Evolutionary conservation across 1,140 invertebrate genomes (phyloP).

Genomic region (Harlomillsia oculata): DNA sequence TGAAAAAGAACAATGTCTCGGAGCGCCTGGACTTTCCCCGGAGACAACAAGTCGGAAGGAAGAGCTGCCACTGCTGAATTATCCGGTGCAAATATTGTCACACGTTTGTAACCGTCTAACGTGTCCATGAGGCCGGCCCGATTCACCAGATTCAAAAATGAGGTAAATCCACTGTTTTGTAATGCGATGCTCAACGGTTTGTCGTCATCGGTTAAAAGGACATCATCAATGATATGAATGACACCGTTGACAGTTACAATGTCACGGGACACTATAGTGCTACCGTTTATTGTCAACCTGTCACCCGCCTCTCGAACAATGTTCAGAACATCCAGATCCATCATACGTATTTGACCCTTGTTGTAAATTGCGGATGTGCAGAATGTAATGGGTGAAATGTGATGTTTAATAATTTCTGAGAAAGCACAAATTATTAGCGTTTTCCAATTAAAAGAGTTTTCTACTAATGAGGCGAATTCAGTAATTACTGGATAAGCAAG

Average conservation of each 20-base stretch:
- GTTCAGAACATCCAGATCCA: conserved; percentile 38
- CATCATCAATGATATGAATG: conserved; percentile 47
- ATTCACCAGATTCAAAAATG: conserved; percentile 42
- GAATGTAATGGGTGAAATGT: conserved; percentile 55
- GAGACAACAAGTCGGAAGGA: not conserved
- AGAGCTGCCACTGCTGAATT: conserved; percentile 42
- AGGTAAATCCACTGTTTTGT: conserved; percentile 40
- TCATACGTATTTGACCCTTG: conserved; percentile 42
- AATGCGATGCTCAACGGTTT: conserved; percentile 39
- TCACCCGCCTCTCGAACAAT: conserved; percentile 46
- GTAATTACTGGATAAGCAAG: conserved; percentile 36
- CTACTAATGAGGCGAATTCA: not conserved
- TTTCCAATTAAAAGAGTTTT: conserved; percentile 4
- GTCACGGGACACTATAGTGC: conserved; percentile 43
- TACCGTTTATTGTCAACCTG: conserved; percentile 44
- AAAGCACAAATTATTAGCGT: too few species aligned
- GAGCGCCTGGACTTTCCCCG: conserved; percentile 39
- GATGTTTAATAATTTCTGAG: conserved; percentile 52
- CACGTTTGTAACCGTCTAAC: conserved; percentile 41
- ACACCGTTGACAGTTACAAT: conserved; percentile 51
- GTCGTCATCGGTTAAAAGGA: conserved; percentile 46
- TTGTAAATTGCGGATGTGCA: conserved; percentile 49
- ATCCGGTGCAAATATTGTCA: conserved; percentile 49
- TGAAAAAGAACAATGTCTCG: conserved; percentile 50
- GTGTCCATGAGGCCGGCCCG: conserved; percentile 41